Conservation (phyloP, 2,797 vertebrate genomes). For the Chanos chanos region DNA sequence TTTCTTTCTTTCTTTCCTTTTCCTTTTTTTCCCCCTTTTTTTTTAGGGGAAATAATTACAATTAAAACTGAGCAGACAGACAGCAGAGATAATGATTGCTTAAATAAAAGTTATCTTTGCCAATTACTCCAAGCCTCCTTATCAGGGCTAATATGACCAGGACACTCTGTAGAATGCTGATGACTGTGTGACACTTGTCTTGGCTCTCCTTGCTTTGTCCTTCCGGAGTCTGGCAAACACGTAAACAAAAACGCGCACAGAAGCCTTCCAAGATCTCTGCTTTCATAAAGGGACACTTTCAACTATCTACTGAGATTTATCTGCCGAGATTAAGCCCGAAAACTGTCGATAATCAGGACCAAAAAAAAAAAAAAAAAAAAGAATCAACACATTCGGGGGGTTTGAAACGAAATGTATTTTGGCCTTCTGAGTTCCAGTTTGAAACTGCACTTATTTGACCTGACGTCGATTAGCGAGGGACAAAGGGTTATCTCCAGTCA, state of each 20-base stretch:
- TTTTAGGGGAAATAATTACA: slow-evolving; percentile 50
- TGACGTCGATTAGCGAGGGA: no score
- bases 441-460: no score
- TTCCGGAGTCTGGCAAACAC: slow-evolving; percentile 56
- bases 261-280: slow-evolving; percentile 4
- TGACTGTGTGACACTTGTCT: slow-evolving; percentile 56
- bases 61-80: slow-evolving; percentile 53
- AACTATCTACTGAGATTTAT: no score
- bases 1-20: no score
- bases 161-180: slow-evolving; percentile 54
- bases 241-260: slow-evolving; percentile 53
- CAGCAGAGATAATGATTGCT: slow-evolving; percentile 52
- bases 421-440: no score
- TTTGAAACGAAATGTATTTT: no score
- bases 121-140: slow-evolving; percentile 65
- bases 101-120: slow-evolving; percentile 66
- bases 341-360: no score
- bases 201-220: slow-evolving; percentile 61
- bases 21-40: no score
- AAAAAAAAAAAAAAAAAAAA: no score
- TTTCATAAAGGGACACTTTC: slow-evolving; percentile 16
- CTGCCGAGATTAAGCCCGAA: no score
- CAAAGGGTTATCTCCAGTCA: no score
- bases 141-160: slow-evolving; percentile 59
- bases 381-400: no score